These are phyloP conservation scores for Chionoecetes opilio DNA, from an alignment of 1,140 invertebrate species.

Conservation along the genomic window DNA sequence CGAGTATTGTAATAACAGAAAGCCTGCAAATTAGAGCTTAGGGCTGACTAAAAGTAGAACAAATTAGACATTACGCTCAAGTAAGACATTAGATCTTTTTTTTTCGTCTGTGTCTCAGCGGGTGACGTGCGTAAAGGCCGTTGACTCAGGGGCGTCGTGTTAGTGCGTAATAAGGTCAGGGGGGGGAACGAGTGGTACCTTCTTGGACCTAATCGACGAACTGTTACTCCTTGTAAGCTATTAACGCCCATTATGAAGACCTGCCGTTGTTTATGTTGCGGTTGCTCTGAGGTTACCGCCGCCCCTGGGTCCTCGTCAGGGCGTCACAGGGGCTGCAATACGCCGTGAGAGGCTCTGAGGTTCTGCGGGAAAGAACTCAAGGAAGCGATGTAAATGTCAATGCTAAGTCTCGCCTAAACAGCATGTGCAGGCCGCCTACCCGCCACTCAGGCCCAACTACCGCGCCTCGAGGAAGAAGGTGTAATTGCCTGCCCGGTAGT, in stretches of 20 bases:
- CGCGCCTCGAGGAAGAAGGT: neutral
- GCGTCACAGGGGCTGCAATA: neutral
- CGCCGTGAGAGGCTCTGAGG: neutral
- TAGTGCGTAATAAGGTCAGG: constrained; percentile 4
- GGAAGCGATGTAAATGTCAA: constrained; percentile 16
- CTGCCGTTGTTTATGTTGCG: constrained; percentile 7
- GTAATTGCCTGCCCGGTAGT: neutral
- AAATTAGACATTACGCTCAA: neutral
- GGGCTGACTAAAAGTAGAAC: neutral
- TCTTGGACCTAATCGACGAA: constrained; percentile 11
- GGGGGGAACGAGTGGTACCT: neutral
- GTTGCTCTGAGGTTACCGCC: constrained; percentile 11
- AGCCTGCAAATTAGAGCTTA: neutral
- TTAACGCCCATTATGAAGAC: neutral
- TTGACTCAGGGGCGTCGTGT: neutral
- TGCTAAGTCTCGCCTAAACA: neutral
- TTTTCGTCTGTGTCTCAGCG: neutral
- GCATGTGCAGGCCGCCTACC: neutral
- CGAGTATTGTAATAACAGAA: neutral
- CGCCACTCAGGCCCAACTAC: neutral
- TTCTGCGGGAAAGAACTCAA: neutral
- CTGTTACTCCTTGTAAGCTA: constrained; percentile 20
- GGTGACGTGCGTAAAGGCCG: neutral
- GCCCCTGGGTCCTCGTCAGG: neutral
- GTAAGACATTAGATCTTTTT: neutral